Base-by-base conservation (phyloP, 2,113 vertebrate species). In the rat (Rattus norvegicus) region DNA sequence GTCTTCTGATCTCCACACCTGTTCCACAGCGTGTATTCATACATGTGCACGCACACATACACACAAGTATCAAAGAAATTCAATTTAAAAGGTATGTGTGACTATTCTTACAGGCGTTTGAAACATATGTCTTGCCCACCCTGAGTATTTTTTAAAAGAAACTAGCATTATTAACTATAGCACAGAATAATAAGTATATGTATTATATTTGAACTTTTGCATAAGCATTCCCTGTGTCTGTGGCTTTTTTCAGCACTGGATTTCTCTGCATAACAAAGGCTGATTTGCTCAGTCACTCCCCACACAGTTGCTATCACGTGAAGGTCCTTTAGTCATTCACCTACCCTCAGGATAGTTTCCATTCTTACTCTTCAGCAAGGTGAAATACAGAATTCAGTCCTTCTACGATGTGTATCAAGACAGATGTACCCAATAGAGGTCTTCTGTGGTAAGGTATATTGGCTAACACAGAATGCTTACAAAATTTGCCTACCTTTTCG, bases 401-500 rank as follows among this genome's bases (percentile, higher is more conserved):
- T 91, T 88, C 91, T 76, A 33, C 28, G 59, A 95, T 85, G 86
- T 79, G 97, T 97, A 95, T 95, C 93, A 97, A 98, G 94, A 96
- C 76, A 96, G 90, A 95, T 52, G 73, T 94, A 93, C 94, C 92
- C n/a, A 63, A 93, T 95, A 85, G 95, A 94, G 95, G 77, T 94
- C 86, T 96, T 98, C 92, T 95, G n/a, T 96, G 61, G 83, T 95
- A 49, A 43, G 4, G 63, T 93, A 70, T 95, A 89, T 81, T 80
- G 61, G 72, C 56, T 89, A 95, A 97, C 96, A 97, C 88, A 92
- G 91, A 98, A 95, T 93, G 79, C 96, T 94, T 97, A 97, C 79
- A 97, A 97, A 98, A 98, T 96, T 89, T 92, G 88, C 92, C 83
- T 96, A 92, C 88, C 96, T 95, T 95, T 96, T 88, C 96, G 97